Evolutionary conservation across 2,113 vertebrate genomes (phyloP).

Genomic region (Coturnix japonica): DNA sequence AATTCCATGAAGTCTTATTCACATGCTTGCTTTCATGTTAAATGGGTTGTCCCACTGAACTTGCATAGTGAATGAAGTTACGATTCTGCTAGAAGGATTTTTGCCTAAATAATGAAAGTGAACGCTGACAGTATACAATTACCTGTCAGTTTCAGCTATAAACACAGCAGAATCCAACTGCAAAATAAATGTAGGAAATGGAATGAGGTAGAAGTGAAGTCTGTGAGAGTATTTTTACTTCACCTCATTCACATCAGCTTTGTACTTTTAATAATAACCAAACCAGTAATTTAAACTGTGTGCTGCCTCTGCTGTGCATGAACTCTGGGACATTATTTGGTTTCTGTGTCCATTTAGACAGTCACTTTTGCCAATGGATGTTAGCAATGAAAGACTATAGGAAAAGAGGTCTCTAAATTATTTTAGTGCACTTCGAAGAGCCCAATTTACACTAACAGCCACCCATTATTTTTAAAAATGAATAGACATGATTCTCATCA

Average conservation of each 20-base stretch:
- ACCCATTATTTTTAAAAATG: neutral
- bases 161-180: constrained; percentile 28
- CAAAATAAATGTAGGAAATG: constrained; percentile 45
- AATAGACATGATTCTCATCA: neutral
- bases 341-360: constrained; percentile 34
- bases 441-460: neutral
- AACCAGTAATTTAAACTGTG: constrained; percentile 9
- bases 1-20: constrained; percentile 12
- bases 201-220: neutral
- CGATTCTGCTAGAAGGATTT: constrained; percentile 11
- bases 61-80: constrained; percentile 16
- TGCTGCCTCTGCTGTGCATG: neutral
- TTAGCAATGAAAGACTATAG: neutral
- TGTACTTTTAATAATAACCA: constrained; percentile 15
- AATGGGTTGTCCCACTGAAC: neutral
- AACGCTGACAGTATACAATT: constrained; percentile 12
- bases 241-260: constrained; percentile 30
- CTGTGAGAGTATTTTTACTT: constrained; percentile 28
- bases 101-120: constrained; percentile 33
- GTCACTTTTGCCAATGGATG: neutral
- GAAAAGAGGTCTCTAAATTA: neutral
- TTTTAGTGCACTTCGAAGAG: neutral
- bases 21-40: constrained; percentile 10
- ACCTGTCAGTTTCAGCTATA: constrained; percentile 18
- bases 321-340: constrained; percentile 3